A percentile compares a stretch with the other conserved stretches of the same genome.
Evolutionary conservation across 2,113 vertebrate genomes (phyloP).

Genomic region (mouse (Mus musculus)): GRCm39 chr13:61246001-61246500

Average conservation of each 20-base stretch:
- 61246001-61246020: too few relatives aligned
- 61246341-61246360: background rate
- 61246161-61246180: background rate
- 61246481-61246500: background rate
- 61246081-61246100: too few relatives aligned
- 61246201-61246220: background rate
- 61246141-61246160: too few relatives aligned
- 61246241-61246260: background rate
- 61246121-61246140: too few relatives aligned
- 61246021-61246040: too few relatives aligned
- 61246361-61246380: background rate
- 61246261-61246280: background rate
- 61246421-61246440: background rate
- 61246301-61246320: background rate
- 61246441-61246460: background rate
- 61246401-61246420: background rate
- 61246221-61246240: too few relatives aligned
- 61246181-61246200: background rate
- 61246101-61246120: too few relatives aligned
- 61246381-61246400: background rate
- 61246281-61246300: background rate
- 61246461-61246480: background rate
- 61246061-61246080: too few relatives aligned
- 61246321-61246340: background rate
- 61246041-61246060: too few relatives aligned